These are phyloP conservation scores for Rhabdophis nuchalis DNA, from an alignment of 2,797 vertebrate genomes.

Conservation along the genomic window DNA sequence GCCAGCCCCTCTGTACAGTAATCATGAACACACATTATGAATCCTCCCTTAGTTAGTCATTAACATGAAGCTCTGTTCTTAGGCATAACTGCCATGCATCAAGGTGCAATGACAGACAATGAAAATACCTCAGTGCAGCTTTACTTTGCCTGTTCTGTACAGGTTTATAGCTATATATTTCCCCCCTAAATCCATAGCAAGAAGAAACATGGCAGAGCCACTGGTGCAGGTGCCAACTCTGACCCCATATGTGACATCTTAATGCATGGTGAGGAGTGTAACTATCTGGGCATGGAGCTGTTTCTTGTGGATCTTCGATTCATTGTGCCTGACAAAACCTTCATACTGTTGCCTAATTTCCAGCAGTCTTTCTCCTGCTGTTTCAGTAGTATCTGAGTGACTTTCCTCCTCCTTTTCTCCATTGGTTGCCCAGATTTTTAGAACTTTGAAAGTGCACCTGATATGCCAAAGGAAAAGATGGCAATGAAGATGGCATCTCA, in stretches of 20 bases:
- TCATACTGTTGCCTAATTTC: not conserved
- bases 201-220: not conserved
- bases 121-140: not conserved
- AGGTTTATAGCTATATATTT: not conserved
- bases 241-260: not conserved
- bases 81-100: not conserved
- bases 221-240: not conserved
- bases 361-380: not conserved
- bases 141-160: not conserved
- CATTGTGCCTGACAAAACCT: not conserved
- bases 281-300: not conserved
- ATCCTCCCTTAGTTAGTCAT: not conserved
- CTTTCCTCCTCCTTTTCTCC: not conserved
- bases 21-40: not conserved
- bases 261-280: not conserved
- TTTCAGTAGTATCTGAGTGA: not conserved
- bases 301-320: not conserved
- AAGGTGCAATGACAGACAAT: not conserved
- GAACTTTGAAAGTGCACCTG: not conserved
- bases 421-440: not conserved
- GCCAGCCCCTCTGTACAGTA: not conserved
- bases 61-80: not conserved
- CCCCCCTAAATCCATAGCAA: not conserved
- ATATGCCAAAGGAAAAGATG: not conserved
- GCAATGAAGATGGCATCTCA: not conserved